A percentile compares a stretch with the other conserved stretches of the same genome.
These are phyloP conservation scores for Drosophila orosa DNA, from an alignment of 1,140 invertebrate species.

Conservation along the genomic window DNA sequence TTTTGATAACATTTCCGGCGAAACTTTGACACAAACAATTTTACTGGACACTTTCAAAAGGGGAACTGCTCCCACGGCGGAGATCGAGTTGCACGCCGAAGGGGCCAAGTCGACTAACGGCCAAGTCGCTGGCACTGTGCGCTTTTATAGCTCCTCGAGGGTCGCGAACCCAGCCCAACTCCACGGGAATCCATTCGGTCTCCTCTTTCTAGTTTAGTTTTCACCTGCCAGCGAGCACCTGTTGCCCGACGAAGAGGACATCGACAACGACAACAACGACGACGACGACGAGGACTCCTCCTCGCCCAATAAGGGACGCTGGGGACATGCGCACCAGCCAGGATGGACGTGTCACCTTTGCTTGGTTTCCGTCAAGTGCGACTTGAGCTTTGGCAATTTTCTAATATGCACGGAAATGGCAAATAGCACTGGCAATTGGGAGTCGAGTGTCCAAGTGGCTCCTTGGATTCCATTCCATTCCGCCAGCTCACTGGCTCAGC, in stretches of 20 bases:
- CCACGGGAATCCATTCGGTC: slow-evolving; percentile 26
- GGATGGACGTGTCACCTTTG: slow-evolving; percentile 27
- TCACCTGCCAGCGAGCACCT: slow-evolving; percentile 55
- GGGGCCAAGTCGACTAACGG: slow-evolving; percentile 47
- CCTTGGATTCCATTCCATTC: slow-evolving; percentile 26
- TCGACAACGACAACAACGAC: neutral
- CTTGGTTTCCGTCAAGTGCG: slow-evolving; percentile 41
- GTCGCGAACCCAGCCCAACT: slow-evolving; percentile 21
- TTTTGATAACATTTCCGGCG: slow-evolving; percentile 27
- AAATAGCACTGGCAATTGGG: slow-evolving; percentile 34
- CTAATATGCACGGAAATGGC: slow-evolving; percentile 59
- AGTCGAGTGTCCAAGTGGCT: slow-evolving; percentile 40
- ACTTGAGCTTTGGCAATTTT: slow-evolving; percentile 42
- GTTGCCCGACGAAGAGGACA: slow-evolving; percentile 47
- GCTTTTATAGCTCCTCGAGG: slow-evolving; percentile 64
- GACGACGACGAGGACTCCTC: neutral
- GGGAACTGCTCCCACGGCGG: slow-evolving; percentile 17
- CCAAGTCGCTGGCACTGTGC: slow-evolving; percentile 5
- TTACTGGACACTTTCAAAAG: slow-evolving; percentile 9
- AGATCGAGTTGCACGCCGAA: slow-evolving; percentile 49
- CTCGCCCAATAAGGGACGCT: slow-evolving; percentile 10
- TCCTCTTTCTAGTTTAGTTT: slow-evolving; percentile 9
- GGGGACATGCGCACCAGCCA: slow-evolving; percentile 63
- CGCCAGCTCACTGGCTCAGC: slow-evolving; percentile 5
- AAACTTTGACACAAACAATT: neutral